Evolutionary conservation across 2,113 vertebrate species (phyloP).

Genomic region (Channa argus): DNA sequence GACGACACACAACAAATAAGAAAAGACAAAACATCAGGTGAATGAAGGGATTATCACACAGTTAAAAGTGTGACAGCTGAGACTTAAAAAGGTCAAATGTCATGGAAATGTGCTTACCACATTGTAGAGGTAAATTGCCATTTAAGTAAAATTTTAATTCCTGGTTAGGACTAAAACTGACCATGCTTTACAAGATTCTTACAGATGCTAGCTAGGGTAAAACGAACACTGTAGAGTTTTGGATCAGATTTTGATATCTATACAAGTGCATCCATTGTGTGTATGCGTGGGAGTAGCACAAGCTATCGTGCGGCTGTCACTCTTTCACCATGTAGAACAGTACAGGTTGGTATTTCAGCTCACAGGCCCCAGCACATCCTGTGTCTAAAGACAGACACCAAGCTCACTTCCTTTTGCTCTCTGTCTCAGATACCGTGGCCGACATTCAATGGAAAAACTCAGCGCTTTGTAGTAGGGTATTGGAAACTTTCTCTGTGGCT

Average conservation of each 20-base stretch:
- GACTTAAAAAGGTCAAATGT: slow-evolving; percentile 25
- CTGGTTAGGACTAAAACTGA: background rate
- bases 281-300: slow-evolving; percentile 62
- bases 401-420: slow-evolving; percentile 77
- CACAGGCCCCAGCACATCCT: slow-evolving; percentile 79
- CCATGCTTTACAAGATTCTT: background rate
- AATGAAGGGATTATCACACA: slow-evolving; percentile 64
- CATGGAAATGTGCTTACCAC: background rate
- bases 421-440: slow-evolving; percentile 70
- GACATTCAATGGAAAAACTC: slow-evolving; percentile 79
- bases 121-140: background rate
- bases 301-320: slow-evolving; percentile 67
- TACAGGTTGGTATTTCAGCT: slow-evolving; percentile 72
- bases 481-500: slow-evolving; percentile 84
- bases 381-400: slow-evolving; percentile 70
- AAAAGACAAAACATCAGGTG: slow-evolving; percentile 77
- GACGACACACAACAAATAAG: slow-evolving; percentile 74
- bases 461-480: slow-evolving; percentile 75
- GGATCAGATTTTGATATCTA: slow-evolving; percentile 32
- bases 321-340: slow-evolving; percentile 62
- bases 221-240: slow-evolving; percentile 19
- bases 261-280: slow-evolving; percentile 40
- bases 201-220: background rate
- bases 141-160: background rate
- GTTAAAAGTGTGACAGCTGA: slow-evolving; percentile 73